Base-by-base conservation (phyloP, 2,113 vertebrate species). In the Thalassoma bifasciatum region DNA sequence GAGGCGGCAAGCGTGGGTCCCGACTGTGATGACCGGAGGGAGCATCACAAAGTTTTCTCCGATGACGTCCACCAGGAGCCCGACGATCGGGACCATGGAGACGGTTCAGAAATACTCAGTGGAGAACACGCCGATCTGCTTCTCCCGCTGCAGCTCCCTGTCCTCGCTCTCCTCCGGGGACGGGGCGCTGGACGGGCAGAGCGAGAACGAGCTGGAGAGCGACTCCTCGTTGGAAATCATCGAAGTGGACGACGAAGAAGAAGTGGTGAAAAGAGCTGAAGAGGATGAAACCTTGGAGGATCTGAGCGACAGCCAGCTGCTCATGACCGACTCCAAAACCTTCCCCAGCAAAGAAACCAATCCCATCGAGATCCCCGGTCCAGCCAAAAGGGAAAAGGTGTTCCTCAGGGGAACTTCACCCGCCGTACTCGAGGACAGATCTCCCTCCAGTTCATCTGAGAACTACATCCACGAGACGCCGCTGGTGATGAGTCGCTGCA, bases 401-500 rank as follows among this genome's bases (percentile, higher is more conserved):
- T 95, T 94, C 86, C 92, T 94, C 19, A 81, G 87, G 79, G 90
- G 75, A 4, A 64, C 86, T 0, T 95, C 95, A 0, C 94, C 96
- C 0, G 92, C 93, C 0, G 79, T 90, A 69, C 93, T 91, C 14
- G 96, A 97, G 38, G 97, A 99, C 72, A 91, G 94, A 73, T 98
- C 97, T 0, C 97, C 97, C 0, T 99, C 97, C 0, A 99, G 97
- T 86, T 99, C 98, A 2, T 99, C 97, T 0, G 98, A 99, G 75
- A 99, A 98, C 75, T 99, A 96, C 58, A 94, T 98, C 75, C 98
- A 99, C 36, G 98, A 99, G 85, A 99, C 98, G 0, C 98, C 98
- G 0, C 91, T 99, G 67, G 96, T 99, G 19, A 95, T 99, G 94
- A 99, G 97, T 71, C 96, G 98, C 72, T 99, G 98, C 86, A 99